Evolutionary conservation across 2,797 vertebrate species (phyloP).

Genomic region (Calcarius lapponicus): DNA sequence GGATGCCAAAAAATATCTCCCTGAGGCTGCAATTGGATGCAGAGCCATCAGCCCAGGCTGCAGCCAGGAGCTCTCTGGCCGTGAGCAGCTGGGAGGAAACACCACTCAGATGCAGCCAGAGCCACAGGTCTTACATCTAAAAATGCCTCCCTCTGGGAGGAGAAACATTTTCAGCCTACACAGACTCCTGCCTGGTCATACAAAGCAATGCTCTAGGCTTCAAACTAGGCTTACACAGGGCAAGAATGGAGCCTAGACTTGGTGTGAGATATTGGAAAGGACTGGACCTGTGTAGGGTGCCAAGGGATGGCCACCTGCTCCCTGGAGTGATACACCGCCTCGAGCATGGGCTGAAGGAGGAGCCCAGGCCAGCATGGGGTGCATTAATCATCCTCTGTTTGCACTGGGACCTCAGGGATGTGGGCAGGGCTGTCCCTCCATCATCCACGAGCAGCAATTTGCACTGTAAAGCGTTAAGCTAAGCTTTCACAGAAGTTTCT

Average conservation of each 20-base stretch:
- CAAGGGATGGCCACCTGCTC: not conserved
- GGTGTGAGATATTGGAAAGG: not conserved
- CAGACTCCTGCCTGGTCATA: not conserved
- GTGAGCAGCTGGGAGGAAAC: not conserved
- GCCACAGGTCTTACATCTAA: not conserved
- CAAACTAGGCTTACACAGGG: not conserved
- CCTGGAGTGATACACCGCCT: not conserved
- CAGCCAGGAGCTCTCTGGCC: not conserved
- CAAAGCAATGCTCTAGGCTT: not conserved
- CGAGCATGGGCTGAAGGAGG: rapidly evolving
- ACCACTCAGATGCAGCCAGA: not conserved
- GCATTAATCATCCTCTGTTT: not conserved
- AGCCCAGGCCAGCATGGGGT: rapidly evolving
- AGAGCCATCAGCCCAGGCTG: not conserved
- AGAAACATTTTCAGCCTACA: not conserved
- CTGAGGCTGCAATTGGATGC: not conserved
- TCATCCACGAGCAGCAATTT: not conserved
- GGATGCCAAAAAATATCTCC: not conserved
- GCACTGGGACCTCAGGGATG: rapidly evolving
- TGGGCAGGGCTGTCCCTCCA: not conserved
- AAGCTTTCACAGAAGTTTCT: not conserved
- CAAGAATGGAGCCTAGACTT: not conserved
- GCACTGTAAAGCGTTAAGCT: not conserved
- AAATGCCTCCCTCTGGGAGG: not conserved
- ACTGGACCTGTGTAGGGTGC: rapidly evolving